Evolutionary conservation across 2,888 invertebrate genomes (phyloP), one percentile per base, ranked within the genome.

Genomic region (Trissolcus brochymenae): DNA sequence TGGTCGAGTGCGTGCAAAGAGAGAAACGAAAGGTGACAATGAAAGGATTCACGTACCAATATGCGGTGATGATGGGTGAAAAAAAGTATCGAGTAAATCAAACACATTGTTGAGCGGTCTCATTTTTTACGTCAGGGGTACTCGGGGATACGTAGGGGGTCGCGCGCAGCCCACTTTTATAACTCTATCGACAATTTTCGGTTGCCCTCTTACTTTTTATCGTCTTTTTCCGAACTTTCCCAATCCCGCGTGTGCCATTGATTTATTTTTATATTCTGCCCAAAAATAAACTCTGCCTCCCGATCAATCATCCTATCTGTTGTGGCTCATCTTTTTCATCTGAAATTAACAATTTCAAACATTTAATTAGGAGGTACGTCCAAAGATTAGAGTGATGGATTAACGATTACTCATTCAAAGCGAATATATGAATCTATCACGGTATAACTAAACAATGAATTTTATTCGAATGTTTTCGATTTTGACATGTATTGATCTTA

Each of bases 181-280:
- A 85, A 87, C 86, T 86, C 84, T 81, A 86, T 86, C 83, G 84
- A 82, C 83, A 80, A 86, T 85, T 87, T 86, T 84, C 80, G 81
- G 82, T 82, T 82, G 82, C 84, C 82, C 84, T 82, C 84, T 73
- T 70, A 74, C 76, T 67, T 35, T 35, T 79, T 79, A 82, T 84
- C 80, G 80, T 81, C 81, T 83, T 82, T 81, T 82, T 76, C 79
- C 73, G 73, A 80, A 64, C 62, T 81, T 78, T 54, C 60, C 50
- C 76, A 64, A 75, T 79, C 66, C 60, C 74, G 35, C 46, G 46
- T 51, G 51, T 71, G 56, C 75, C 73, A 81, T 82, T 84, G 85
- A 86, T 86, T 86, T 85, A 84, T 85, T 76, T 81, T 78, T 64
- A 57, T 51, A 51, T 16, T 56, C 61, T 56, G 4, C 29, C 55